Base-by-base conservation (phyloP, 2,888 invertebrate genomes). In the Amorpha juglandis region DNA sequence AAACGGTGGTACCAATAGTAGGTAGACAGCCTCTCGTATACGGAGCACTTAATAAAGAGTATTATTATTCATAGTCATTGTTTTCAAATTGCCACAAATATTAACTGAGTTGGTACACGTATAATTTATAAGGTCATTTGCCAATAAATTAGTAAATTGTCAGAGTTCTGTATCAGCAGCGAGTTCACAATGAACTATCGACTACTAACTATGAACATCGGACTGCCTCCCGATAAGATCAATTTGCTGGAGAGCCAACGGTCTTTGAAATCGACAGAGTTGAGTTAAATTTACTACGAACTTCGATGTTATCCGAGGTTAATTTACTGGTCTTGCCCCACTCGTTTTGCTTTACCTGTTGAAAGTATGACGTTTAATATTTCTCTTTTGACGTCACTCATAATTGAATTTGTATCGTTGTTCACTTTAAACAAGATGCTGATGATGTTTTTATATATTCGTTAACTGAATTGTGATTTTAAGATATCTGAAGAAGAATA, bases 91-190 rank as follows among this genome's bases (percentile, higher is more conserved):
- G 27, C 27, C 27, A 27, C 27, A 27, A 27, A 27, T 27, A 27
- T 27, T 27, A 27, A 27, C 4, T 27, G 27, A 1, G 14, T 45
- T 45, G 14, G 6, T 12, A 3, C 14, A 6, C 45, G 0, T 45
- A 14, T 45, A 45, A 45, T 45, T 45, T 45, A 45, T 38, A 42
- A 82, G 82, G 82, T 84, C 85, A 82, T 78, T 78, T 74, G 72
- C 78, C 75, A 77, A 82, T 80, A 85, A 88, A 88, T 89, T 86
- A 88, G 82, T 86, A 78, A 79, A 78, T 78, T 83, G 83, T 12
- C 58, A 19, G 12, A 58, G 58, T 58, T 42, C 58, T 38, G 58
- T 42, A 71, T 74, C 75, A 79, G 77, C 82, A 77, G 79, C 78
- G 70, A 83, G 80, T 81, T 81, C 78, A 81, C 83, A 84, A 82